A percentile compares a stretch with the other conserved stretches of the same genome.
These are phyloP conservation scores for Gobio gobio DNA, from an alignment of 2,113 vertebrate species.

Conservation along the genomic window DNA sequence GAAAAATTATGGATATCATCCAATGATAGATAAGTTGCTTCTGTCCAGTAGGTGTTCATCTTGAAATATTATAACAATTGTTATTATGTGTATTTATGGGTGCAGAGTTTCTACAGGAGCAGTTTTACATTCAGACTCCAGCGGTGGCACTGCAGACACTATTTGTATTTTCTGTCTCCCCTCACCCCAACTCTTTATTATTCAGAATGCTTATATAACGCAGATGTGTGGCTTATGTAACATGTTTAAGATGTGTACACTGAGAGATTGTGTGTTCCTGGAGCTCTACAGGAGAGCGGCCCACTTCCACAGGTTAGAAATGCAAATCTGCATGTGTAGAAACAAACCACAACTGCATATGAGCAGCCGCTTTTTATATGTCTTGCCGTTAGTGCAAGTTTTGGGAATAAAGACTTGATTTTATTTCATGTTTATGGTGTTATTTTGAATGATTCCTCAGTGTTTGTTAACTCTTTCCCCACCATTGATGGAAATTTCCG, in stretches of 20 bases:
- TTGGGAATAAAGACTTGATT: background rate
- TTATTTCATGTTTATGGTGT: background rate
- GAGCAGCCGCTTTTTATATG: background rate
- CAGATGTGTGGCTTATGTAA: slow-evolving; percentile 11
- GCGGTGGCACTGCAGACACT: background rate
- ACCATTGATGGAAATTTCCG: no score
- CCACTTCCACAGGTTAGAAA: background rate
- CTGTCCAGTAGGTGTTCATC: no score
- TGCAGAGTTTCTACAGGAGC: no score
- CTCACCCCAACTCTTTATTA: background rate
- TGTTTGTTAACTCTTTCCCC: background rate
- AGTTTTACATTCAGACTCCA: background rate
- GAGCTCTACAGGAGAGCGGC: no score
- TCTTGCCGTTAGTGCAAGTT: background rate
- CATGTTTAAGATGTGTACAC: slow-evolving; percentile 16
- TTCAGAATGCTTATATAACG: slow-evolving; percentile 8
- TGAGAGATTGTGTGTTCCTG: no score
- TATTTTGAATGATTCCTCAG: background rate
- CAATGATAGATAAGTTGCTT: no score
- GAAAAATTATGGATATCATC: no score
- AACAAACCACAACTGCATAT: no score
- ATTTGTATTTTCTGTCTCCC: background rate
- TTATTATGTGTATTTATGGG: no score
- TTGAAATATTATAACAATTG: no score
- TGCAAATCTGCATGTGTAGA: background rate